Evolutionary conservation across 2,888 invertebrate species (phyloP).

Genomic region (Celastrina argiolus): DNA sequence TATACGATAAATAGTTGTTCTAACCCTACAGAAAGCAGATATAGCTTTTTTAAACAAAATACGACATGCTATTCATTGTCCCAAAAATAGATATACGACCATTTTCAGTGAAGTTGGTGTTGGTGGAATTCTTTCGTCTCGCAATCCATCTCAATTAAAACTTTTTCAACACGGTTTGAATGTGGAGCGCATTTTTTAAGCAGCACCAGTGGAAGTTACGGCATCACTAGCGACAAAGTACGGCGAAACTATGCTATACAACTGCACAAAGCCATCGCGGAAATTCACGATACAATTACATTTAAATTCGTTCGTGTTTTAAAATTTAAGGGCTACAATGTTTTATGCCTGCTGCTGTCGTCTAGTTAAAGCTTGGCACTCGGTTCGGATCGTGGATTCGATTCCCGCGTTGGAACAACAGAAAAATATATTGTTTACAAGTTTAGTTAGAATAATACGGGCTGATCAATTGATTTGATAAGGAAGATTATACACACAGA

Average conservation of each 20-base stretch:
- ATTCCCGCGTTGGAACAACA: too few relatives aligned
- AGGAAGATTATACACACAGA: too few relatives aligned
- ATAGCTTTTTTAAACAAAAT: neutral
- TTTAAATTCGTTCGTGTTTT: neutral
- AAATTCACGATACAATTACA: slow-evolving; percentile 3
- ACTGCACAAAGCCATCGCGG: neutral
- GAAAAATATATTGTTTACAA: too few relatives aligned
- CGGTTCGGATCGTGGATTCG: too few relatives aligned
- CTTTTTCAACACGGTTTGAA: neutral
- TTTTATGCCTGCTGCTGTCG: neutral
- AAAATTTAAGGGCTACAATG: neutral
- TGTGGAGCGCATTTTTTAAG: slow-evolving; percentile 5
- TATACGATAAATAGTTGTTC: too few relatives aligned
- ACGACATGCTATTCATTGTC: neutral
- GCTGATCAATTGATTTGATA: too few relatives aligned
- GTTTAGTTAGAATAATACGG: too few relatives aligned
- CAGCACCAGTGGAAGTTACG: slow-evolving; percentile 2
- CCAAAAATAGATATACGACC: neutral
- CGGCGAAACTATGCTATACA: slow-evolving; percentile 5
- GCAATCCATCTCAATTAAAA: slow-evolving; percentile 13
- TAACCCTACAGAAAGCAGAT: too few relatives aligned
- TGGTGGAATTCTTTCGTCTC: neutral
- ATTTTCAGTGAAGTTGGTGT: neutral
- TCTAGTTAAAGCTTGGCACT: too few relatives aligned
- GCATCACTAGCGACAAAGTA: neutral